Base-by-base conservation (phyloP, 2,888 invertebrate genomes). In the Ormyrus nitidulus region DNA sequence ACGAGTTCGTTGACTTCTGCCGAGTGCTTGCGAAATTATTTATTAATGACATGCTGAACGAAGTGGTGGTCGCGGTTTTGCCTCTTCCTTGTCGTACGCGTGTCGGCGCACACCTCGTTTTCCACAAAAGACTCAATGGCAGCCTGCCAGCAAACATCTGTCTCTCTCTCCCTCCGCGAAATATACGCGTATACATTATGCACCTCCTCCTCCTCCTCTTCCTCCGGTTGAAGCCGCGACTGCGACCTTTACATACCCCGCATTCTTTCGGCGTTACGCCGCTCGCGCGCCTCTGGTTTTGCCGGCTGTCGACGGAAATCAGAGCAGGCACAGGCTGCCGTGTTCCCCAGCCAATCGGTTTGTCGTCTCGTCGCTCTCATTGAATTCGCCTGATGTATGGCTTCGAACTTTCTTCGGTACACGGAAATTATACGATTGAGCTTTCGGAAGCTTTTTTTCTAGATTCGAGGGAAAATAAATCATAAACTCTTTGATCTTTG, bases 101-200 rank as follows among this genome's bases (percentile, higher is more conserved):
- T 46, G 58, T 72, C 51, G 65, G 65, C 49, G 19, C 58, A 44
- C 48, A 34, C 34, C 34, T 34, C 34, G 34, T 34, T 34, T 34
- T 54, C 71, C 77, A 54, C 65, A 54, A 72, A 70, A 77, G 64
- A 58, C 56, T 6, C 70, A 9, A 46, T 70, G 77, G 77, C 77
- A 71, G 34, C 5, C 6, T 0, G 77, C 77, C 77, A 77, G 46
- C 19, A n/a, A 34, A 34, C 34, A 34, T 34, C 34, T 34, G 34
- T 34, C 34, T 34, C 34, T 34, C 34, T 34, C 34, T 34, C 34
- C 34, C 34, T 34, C 34, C 34, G 34, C 34, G 34, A 34, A 34
- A 34, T 10, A 10, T 54, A n/a, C 11, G 51, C 46, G 6, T 48
- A 34, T 34, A 51, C 54, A 8, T 56, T 10, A 34, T 19, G 34